Base-by-base conservation (phyloP, 2,888 invertebrate species). In the Cheilosia variabilis region DNA sequence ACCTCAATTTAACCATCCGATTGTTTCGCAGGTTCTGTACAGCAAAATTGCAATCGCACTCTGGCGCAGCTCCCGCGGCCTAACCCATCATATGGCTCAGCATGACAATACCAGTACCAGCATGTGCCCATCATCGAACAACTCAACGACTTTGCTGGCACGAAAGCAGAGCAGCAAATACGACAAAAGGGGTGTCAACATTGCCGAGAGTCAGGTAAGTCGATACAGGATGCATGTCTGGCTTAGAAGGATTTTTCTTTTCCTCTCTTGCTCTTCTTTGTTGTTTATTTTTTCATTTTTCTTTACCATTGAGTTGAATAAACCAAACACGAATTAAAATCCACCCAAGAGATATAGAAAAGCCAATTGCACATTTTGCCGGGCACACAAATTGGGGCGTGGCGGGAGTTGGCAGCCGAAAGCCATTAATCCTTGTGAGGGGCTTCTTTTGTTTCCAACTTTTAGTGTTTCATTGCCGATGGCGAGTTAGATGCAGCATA, bases 11-110 rank as follows among this genome's bases (percentile, higher is more conserved):
- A 45, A 41, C 52, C 34, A 15, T 27, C 13, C 31, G 0, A 37
- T 41, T 43, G n/a, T 10, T 19, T 6, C 22, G 43, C 91, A 95
- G 95, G 93, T 96, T 50, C 93, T 97, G 43, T 98, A 98, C 91
- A 96, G 96, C 43, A 94, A 96, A 89, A 97, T 98, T 73, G 97
- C 97, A 3, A 94, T 97, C 27, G 96, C 96, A 0, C 92, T 98
- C 47, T 98, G 97, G 97, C 95, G 94, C 92, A 96, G 96, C 89
- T 95, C 95, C 0, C 93, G 95, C 75, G 94, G 95, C 2, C 91
- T 95, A 45, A 94, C 95, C 87, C 93, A 93, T 88, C 93, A 93
- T 88, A 90, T 93, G 62, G 89, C 90, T 15, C 87, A 89, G 79
- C 91, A 91, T 87, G 89, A 90, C 86, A 89, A 89, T 83, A 90